These are phyloP conservation scores for Holothuria glaberrima DNA, from an alignment of 35 echinoderm and acorn worm genomes.

Conservation along the genomic window DNA sequence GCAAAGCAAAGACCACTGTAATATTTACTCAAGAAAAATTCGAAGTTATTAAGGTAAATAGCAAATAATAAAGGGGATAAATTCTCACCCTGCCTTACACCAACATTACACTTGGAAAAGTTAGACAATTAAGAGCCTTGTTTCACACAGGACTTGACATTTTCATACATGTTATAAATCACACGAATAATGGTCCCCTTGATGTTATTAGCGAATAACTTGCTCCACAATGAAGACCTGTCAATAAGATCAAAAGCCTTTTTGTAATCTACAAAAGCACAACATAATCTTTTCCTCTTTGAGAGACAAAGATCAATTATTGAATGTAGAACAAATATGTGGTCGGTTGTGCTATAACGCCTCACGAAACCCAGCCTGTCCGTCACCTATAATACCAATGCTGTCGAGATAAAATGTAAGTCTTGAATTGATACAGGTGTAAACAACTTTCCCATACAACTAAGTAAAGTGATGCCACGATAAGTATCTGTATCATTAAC, in stretches of 20 bases:
- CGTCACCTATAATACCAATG: slow-evolving; percentile 59
- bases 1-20: too few relatives aligned
- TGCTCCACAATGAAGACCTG: slow-evolving; percentile 59
- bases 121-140: neutral
- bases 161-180: slow-evolving; percentile 58
- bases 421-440: slow-evolving; percentile 43
- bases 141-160: slow-evolving; percentile 16
- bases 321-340: slow-evolving; percentile 50
- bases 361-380: slow-evolving; percentile 60
- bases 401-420: slow-evolving; percentile 39
- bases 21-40: neutral
- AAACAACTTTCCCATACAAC: slow-evolving; percentile 62
- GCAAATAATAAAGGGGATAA: neutral
- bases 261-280: too few relatives aligned
- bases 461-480: neutral
- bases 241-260: slow-evolving; percentile 60
- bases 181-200: slow-evolving; percentile 58
- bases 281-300: slow-evolving; percentile 57
- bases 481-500: too few relatives aligned
- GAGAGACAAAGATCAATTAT: slow-evolving; percentile 63
- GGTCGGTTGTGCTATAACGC: slow-evolving; percentile 62
- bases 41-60: slow-evolving; percentile 5
- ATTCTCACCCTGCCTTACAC: slow-evolving; percentile 40
- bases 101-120: slow-evolving; percentile 27
- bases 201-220: slow-evolving; percentile 52